Base-by-base conservation (phyloP, 2,113 vertebrate species). In the Forbesichthys agassizii region DNA sequence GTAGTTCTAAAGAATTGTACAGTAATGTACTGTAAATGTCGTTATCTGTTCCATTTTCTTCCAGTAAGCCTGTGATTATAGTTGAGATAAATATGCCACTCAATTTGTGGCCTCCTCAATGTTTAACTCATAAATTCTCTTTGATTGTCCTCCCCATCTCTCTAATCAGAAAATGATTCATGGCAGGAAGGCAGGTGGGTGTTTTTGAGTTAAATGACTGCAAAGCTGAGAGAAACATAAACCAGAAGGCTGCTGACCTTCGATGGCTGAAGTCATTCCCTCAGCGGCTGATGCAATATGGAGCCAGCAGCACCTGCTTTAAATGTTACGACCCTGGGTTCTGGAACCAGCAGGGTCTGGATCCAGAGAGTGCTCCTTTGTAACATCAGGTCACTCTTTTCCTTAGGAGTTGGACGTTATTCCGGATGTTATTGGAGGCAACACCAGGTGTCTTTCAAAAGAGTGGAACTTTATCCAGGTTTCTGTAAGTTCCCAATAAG, bases 391-490 rank as follows among this genome's bases (percentile, higher is more conserved):
- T 16, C 71, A 71, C 65, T 85, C 33, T 59, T 53, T 75, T 66
- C 87, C 71, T 42, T 82, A 93, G 91, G 67, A 86, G 78, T 76
- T 93, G 82, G 84, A 92, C 13, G n/a, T 90, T 9, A 3, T 91
- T 68, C 79, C 86, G 64, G 83, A 86, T 66, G 59, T 83, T 53
- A 71, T 18, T 14, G 81, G 82, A 75, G 79, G 78, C 61, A 78
- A 83, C 16, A 10, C 48, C 73, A 65, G 66, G 20, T 78, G 63
- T 74, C 80, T 88, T 52, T 57, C 79, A 33, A 80, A 85, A 66
- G 80, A 73, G 36, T 86, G 70, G 74, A 94, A 92, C 87, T 90
- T 93, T 71, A 89, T 94, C 81, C 87, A 87, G 59, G 11, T 94
- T 77, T 89, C 89, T 76, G 93, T 94, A 77, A 78, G 89, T 86